Percentiles rank a stretch among this genome's conserved stretches.
These are phyloP conservation scores for Illadopsis cleaveri DNA, from an alignment of 2,113 vertebrate species.

Conservation along the genomic window DNA sequence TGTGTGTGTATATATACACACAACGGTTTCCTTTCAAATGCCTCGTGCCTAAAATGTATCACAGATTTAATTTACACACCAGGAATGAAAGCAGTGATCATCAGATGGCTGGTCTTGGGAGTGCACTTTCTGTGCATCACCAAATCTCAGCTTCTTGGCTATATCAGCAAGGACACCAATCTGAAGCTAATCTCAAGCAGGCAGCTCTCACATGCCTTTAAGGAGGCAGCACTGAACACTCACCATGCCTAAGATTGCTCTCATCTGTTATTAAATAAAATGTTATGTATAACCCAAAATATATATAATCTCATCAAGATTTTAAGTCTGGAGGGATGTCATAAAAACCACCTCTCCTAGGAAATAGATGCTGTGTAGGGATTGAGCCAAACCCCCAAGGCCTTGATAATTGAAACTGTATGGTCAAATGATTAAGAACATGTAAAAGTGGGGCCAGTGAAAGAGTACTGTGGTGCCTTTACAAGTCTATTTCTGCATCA, in stretches of 20 bases:
- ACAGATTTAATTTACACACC: neutral
- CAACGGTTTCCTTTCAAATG: neutral
- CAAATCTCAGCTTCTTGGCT: neutral
- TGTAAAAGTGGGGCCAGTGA: neutral
- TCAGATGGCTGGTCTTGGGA: neutral
- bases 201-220: neutral
- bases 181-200: neutral
- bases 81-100: neutral
- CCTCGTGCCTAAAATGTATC: neutral
- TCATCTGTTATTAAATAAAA: conserved; percentile 2
- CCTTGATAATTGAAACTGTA: conserved; percentile 16
- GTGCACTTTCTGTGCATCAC: neutral
- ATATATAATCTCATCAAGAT: neutral
- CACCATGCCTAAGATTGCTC: neutral
- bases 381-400: conserved; percentile 6
- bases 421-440: neutral
- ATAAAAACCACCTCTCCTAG: neutral
- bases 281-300: neutral
- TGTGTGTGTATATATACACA: neutral
- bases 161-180: neutral
- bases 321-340: neutral
- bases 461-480: neutral
- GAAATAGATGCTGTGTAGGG: neutral
- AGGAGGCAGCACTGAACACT: neutral
- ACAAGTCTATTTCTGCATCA: neutral